Evolutionary conservation across 1,140 invertebrate species (phyloP).

Genomic region (Musca vetustissima): DNA sequence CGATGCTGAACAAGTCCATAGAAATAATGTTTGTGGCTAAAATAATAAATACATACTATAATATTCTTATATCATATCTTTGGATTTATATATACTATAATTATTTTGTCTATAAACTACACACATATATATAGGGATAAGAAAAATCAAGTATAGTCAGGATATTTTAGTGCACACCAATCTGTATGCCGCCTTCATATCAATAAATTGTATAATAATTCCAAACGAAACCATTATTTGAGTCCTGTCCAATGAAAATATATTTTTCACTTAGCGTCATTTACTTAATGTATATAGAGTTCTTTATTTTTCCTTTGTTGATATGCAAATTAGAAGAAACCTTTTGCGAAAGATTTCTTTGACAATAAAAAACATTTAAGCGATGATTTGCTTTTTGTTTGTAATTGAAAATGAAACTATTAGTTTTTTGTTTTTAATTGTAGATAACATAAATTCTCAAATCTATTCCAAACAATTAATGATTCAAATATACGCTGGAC

Average conservation of each 20-base stretch:
- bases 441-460: too few relatives aligned
- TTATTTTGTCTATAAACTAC: constrained; percentile 31
- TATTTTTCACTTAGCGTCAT: background rate
- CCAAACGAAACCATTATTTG: background rate
- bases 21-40: too few relatives aligned
- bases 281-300: background rate
- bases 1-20: too few relatives aligned
- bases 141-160: constrained; percentile 7
- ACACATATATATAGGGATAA: constrained; percentile 30
- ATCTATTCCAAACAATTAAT: too few relatives aligned
- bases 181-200: background rate
- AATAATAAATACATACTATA: too few relatives aligned
- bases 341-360: constrained; percentile 25
- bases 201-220: constrained; percentile 3
- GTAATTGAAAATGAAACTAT: too few relatives aligned
- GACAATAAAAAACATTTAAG: constrained; percentile 12
- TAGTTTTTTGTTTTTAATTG: background rate
- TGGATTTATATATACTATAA: constrained; percentile 16
- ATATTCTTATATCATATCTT: constrained; percentile 4
- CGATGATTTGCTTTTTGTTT: constrained; percentile 4
- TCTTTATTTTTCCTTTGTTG: constrained; percentile 8
- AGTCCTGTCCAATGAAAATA: background rate
- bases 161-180: constrained; percentile 5
- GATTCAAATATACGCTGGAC: too few relatives aligned
- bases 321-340: constrained; percentile 33